Base-by-base conservation (phyloP, 2,888 invertebrate species). In the Mythimna vitellina region DNA sequence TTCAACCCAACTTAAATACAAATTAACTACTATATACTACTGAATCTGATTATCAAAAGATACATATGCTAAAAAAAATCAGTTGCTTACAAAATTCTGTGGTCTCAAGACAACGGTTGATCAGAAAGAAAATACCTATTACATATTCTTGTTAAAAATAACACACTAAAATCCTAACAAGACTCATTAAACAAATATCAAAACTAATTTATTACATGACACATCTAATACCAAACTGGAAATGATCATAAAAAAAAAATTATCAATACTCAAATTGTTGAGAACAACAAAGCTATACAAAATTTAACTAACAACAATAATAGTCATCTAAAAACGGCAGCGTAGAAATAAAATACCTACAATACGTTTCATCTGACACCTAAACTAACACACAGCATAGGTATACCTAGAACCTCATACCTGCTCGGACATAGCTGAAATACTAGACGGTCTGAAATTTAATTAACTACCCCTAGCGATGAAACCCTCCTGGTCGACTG, bases 401-500 rank as follows among this genome's bases (percentile, higher is more conserved):
- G 32, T 63, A 61, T 70, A 49, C 60, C 32, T 76, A 70, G 49
- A 76, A 63, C 51, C 53, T 70, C 73, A 83, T 81, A 78, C 78
- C 68, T 82, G 72, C 71, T 76, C 72, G 83, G 77, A 85, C 90
- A 91, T 92, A 87, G 85, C 82, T 91, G 90, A 90, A 92, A 94
- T 93, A 89, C 92, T 93, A 93, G 92, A 91, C 92, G 80, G 88
- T 78, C 90, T 91, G 89, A 93, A 94, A 94, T 94, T 94, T 94
- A 94, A 95, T 94, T 94, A 94, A 93, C 94, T 89, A 81, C 83
- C 90, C 91, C 83, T 77, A 70, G 73, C 64, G 68, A 74, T 80
- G 83, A 86, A 86, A 85, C 92, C 90, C 87, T 88, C 79, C 82
- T 84, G 79, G 84, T 87, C 85, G 78, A 83, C 83, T 84, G 82